Evolutionary conservation across 1,140 invertebrate species (phyloP).

Genomic region (Mya arenaria): DNA sequence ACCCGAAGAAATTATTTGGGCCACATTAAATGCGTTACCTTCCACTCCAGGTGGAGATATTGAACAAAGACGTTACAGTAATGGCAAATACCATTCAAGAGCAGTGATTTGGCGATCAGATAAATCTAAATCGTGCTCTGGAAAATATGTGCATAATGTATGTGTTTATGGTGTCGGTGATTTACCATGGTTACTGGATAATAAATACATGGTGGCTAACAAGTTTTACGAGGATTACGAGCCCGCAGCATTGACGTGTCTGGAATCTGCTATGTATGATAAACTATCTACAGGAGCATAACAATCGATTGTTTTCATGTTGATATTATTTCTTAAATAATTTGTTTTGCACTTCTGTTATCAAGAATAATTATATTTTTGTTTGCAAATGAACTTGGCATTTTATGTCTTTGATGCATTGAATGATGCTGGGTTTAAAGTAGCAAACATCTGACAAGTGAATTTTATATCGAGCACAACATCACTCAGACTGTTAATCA

Average conservation of each 20-base stretch:
- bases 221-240: slow-evolving; percentile 34
- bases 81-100: not conserved
- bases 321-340: too few relatives aligned
- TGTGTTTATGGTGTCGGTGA: slow-evolving; percentile 23
- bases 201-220: slow-evolving; percentile 23
- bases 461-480: too few relatives aligned
- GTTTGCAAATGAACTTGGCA: too few relatives aligned
- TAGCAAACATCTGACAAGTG: too few relatives aligned
- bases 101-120: slow-evolving; percentile 40
- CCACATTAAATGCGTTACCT: slow-evolving; percentile 15
- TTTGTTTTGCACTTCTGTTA: too few relatives aligned
- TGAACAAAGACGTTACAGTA: not conserved
- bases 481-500: too few relatives aligned
- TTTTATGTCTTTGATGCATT: too few relatives aligned
- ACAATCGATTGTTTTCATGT: too few relatives aligned
- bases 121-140: not conserved
- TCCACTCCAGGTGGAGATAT: not conserved
- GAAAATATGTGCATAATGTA: slow-evolving; percentile 23
- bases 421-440: too few relatives aligned
- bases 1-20: slow-evolving; percentile 40
- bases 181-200: slow-evolving; percentile 16
- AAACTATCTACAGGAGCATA: too few relatives aligned
- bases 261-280: slow-evolving; percentile 36
- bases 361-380: too few relatives aligned
- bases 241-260: slow-evolving; percentile 8